phyloP scores from a whole-genome alignment of 2,888 invertebrate species.

The Anticlea derivata region DNA sequence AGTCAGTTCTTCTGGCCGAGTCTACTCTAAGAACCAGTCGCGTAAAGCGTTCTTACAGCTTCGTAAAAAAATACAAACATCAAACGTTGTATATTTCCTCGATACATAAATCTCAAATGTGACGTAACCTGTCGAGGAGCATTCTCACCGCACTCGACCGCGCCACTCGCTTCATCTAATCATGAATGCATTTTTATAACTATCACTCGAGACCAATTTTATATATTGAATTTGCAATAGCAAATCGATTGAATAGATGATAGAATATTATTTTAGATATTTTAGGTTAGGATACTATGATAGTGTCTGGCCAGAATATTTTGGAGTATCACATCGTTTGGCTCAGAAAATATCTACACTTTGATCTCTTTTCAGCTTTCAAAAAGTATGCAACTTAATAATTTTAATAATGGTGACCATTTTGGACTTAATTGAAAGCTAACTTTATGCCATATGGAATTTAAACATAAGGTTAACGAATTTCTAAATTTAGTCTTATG shows the following conservation, averaged over 20 bases:
- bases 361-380: constrained; percentile 84
- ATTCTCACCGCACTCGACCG: constrained; percentile 33
- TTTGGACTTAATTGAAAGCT: constrained; percentile 82
- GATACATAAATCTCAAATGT: neutral
- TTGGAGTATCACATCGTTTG: constrained; percentile 84
- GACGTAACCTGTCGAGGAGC: constrained; percentile 18
- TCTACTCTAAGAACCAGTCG: constrained; percentile 6
- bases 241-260: constrained; percentile 77
- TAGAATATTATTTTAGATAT: constrained; percentile 81
- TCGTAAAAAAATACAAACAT: neutral
- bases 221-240: constrained; percentile 78
- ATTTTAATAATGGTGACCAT: constrained; percentile 75
- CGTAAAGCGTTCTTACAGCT: neutral
- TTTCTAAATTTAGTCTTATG: constrained; percentile 83
- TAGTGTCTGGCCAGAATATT: constrained; percentile 84
- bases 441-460: constrained; percentile 84
- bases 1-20: constrained; percentile 7
- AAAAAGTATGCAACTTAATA: constrained; percentile 82
- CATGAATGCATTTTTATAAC: constrained; percentile 74
- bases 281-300: constrained; percentile 83
- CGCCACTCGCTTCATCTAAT: constrained; percentile 67
- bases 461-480: constrained; percentile 83
- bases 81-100: neutral
- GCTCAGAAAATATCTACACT: constrained; percentile 82
- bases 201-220: constrained; percentile 82